Conservation (phyloP, 1,140 invertebrate species). For the Drosophila kurseongensis region DNA sequence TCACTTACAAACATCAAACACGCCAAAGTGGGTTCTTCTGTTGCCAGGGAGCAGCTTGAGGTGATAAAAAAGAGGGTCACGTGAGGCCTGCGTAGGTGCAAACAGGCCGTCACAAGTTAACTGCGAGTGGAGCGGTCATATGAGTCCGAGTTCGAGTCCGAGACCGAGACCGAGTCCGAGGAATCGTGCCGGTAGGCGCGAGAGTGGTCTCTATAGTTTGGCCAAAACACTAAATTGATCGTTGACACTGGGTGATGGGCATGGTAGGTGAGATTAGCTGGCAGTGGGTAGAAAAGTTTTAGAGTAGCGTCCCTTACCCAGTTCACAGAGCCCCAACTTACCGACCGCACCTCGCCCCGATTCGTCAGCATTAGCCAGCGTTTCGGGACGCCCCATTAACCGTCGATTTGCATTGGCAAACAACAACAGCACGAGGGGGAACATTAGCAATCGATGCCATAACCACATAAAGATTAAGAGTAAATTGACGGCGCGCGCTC, state of each 20-base stretch:
- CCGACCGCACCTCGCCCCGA: slow-evolving; percentile 10
- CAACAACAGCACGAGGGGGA: slow-evolving; percentile 28
- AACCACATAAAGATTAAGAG: slow-evolving; percentile 40
- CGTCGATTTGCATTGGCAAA: slow-evolving; percentile 32
- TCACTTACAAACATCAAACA: slow-evolving; percentile 23
- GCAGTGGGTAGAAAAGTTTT: too few species aligned
- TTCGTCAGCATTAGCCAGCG: slow-evolving; percentile 16
- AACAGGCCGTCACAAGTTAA: slow-evolving; percentile 62
- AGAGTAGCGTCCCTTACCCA: too few species aligned
- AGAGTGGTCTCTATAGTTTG: slow-evolving; percentile 18
- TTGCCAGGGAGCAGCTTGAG: slow-evolving; percentile 28
- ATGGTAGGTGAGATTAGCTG: too few species aligned
- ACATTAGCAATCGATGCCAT: slow-evolving; percentile 19
- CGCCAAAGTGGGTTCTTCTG: slow-evolving; percentile 10
- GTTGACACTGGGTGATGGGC: too few species aligned
- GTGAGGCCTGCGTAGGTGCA: slow-evolving; percentile 70
- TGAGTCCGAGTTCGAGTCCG: slow-evolving; percentile 27
- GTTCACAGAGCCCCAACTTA: neutral
- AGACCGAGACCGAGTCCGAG: neutral
- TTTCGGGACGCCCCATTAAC: slow-evolving; percentile 47
- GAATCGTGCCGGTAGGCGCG: slow-evolving; percentile 31
- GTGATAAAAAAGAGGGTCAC: slow-evolving; percentile 40
- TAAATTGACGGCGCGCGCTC: slow-evolving; percentile 40
- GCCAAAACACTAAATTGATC: too few species aligned
- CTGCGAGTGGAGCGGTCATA: slow-evolving; percentile 46